These are phyloP conservation scores for Protosalanx chinensis DNA, from an alignment of 2,797 vertebrate genomes.

Conservation along the genomic window DNA sequence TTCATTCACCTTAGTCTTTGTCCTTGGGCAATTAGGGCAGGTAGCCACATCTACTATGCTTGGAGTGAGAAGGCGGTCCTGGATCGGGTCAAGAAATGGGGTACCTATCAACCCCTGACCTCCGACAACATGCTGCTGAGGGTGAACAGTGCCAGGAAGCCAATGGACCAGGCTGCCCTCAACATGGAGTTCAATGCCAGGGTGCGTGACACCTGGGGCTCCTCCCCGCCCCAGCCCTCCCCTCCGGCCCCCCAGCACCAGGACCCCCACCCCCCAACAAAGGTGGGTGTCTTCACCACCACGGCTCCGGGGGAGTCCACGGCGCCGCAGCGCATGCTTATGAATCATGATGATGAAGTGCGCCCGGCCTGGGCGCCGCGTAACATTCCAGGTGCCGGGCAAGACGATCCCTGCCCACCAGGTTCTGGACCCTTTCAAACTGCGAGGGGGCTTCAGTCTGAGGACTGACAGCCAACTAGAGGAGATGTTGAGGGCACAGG, in stretches of 20 bases:
- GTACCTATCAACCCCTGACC: slow-evolving; percentile 40
- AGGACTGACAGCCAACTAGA: slow-evolving; percentile 65
- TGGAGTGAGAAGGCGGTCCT: slow-evolving; percentile 48
- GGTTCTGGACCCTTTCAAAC: slow-evolving; percentile 44
- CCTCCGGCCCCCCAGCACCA: background rate
- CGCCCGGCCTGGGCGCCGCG: background rate
- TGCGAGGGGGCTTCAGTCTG: slow-evolving; percentile 58
- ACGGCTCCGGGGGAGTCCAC: slow-evolving; percentile 33
- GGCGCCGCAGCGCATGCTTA: slow-evolving; percentile 12
- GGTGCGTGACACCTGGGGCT: slow-evolving; percentile 60
- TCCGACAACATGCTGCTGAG: slow-evolving; percentile 68
- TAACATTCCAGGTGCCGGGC: slow-evolving; percentile 15
- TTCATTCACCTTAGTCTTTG: too few species aligned
- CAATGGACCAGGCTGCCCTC: slow-evolving; percentile 43
- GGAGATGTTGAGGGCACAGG: slow-evolving; percentile 29
- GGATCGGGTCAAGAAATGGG: slow-evolving; percentile 51
- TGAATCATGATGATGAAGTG: slow-evolving; percentile 6
- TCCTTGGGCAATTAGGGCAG: too few species aligned
- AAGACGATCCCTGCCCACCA: slow-evolving; percentile 6
- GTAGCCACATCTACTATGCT: too few species aligned
- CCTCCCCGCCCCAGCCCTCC: slow-evolving; percentile 8
- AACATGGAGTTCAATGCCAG: slow-evolving; percentile 52
- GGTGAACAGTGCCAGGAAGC: slow-evolving; percentile 58
- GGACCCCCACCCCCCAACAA: background rate
- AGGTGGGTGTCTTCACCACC: slow-evolving; percentile 18